Conservation (phyloP, 2,113 vertebrate species). For the Crocuta crocuta region DNA sequence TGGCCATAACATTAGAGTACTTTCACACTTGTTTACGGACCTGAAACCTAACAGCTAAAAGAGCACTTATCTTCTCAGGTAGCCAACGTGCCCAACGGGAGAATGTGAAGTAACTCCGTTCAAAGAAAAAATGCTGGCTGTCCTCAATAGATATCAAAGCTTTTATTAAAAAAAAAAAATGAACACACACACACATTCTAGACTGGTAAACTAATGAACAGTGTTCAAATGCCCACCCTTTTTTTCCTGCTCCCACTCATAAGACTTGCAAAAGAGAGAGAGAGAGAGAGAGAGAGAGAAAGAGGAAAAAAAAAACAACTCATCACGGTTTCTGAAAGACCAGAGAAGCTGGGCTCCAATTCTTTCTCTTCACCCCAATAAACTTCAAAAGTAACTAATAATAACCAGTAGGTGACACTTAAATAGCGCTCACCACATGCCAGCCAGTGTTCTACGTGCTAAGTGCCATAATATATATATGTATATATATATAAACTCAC, state of each 20-base stretch:
- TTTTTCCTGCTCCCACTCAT: not conserved
- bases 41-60: not conserved
- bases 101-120: not conserved
- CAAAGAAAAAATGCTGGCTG: not conserved
- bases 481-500: not conserved
- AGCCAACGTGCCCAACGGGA: not conserved
- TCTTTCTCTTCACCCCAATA: not conserved
- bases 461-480: not conserved
- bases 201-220: not conserved
- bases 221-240: not conserved
- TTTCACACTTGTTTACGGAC: not conserved
- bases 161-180: not conserved
- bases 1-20: not conserved
- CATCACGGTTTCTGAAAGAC: not conserved
- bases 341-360: not conserved
- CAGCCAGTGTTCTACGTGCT: not conserved
- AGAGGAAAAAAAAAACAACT: not conserved
- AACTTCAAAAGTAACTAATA: not conserved
- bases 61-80: not conserved
- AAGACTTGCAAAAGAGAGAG: not conserved
- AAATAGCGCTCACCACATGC: not conserved
- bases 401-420: not conserved
- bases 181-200: not conserved
- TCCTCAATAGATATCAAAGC: not conserved
- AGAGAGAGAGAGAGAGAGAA: not conserved